Evolutionary conservation across 2,888 invertebrate species (phyloP).

Genomic region (Xylocampa areola): DNA sequence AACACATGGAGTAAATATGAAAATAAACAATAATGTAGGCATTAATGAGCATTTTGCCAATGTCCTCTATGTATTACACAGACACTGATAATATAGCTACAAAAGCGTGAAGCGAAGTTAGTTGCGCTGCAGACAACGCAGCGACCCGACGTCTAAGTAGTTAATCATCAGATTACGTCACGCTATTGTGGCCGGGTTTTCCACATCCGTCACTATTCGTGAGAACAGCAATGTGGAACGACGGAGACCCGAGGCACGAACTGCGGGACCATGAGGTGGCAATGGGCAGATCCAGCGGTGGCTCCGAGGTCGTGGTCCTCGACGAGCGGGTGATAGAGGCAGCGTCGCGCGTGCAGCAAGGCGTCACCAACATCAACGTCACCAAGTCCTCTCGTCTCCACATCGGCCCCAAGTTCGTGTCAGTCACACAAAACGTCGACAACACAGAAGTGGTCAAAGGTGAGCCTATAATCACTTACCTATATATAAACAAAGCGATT

Average conservation of each 20-base stretch:
- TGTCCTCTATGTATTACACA: too few species aligned
- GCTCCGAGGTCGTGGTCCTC: constrained; percentile 71
- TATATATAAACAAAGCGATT: constrained; percentile 49
- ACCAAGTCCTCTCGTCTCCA: constrained; percentile 77
- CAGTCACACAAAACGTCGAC: constrained; percentile 80
- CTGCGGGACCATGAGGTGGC: constrained; percentile 54
- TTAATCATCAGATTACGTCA: constrained; percentile 60
- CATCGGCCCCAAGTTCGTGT: constrained; percentile 80
- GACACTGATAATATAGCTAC: too few species aligned
- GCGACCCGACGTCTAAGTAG: constrained; percentile 64
- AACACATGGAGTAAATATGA: too few species aligned
- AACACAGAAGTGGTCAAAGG: constrained; percentile 83
- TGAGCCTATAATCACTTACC: constrained; percentile 62
- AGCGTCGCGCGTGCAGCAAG: constrained; percentile 61
- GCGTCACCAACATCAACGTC: constrained; percentile 73
- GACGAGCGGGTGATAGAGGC: constrained; percentile 62
- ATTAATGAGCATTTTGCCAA: too few species aligned
- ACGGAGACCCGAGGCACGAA: constrained; percentile 56
- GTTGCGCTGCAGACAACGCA: constrained; percentile 67
- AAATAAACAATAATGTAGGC: too few species aligned
- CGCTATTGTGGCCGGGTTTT: constrained; percentile 56
- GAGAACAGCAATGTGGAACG: constrained; percentile 66
- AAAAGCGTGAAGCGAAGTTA: constrained; percentile 63
- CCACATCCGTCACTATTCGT: constrained; percentile 42
- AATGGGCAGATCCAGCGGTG: constrained; percentile 58